Base-by-base conservation (phyloP, 2,113 vertebrate species). In the Serinus canaria region DNA sequence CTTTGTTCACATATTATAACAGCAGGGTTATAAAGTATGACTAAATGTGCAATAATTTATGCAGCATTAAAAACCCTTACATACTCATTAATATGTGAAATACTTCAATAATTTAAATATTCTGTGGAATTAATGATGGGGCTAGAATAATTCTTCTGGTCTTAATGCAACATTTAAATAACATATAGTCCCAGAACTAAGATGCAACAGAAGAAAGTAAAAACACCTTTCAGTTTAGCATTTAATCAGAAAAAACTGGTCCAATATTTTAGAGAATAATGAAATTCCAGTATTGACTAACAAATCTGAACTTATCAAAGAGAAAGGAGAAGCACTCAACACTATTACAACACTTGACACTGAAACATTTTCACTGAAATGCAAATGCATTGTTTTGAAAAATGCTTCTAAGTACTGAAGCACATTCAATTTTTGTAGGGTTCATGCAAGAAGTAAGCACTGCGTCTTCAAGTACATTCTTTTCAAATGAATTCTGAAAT, bases 41-140 rank as follows among this genome's bases (percentile, higher is more conserved):
- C 49, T 76, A 94, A 82, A 64, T 96, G 55, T 77, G 37, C 85
- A 93, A 80, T 67, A 49, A 92, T 81, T 67, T 94, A 95, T 90
- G 53, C 82, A 91, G 87, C 67, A 94, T 87, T n/a, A 93, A 93
- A 93, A 80, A 47, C 10, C 0, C 7, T 60, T 97, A 55, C 43
- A 83, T 94, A 66, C 74, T 89, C 95, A 91, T 46, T 90, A 83
- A 97, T 94, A 94, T 84, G 92, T 92, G 94, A 98, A 96, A 92
- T 66, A 75, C 66, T 96, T 91, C 31, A 96, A 76, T 79, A 78
- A 90, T 97, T 94, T 95, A 95, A 97, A 97, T 96, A 56, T 78
- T 97, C 47, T 67, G 6, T 58, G 24, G 20, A 20, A 56, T 74
- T 92, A 92, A 81, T 84, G 62, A 95, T 67, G 92, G 46, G 50